Conservation (phyloP, 2,888 invertebrate species). For the Julus scandinavius region DNA sequence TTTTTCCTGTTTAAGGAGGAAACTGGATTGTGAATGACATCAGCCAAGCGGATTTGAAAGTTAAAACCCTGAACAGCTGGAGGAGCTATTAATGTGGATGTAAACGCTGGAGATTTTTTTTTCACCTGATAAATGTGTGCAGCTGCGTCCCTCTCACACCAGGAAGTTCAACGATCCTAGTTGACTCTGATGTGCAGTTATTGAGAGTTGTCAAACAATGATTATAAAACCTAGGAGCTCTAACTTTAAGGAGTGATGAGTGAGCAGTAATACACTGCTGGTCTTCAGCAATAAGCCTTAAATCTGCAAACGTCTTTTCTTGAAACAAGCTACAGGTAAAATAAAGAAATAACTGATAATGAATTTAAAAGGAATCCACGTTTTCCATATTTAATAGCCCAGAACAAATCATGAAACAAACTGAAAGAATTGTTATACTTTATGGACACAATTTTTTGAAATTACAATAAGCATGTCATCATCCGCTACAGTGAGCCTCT, state of each 20-base stretch:
- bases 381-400: no score
- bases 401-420: no score
- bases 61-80: not conserved
- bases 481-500: no score
- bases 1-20: no score
- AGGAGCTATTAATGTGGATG: not conserved
- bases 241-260: conserved; percentile 43
- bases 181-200: not conserved
- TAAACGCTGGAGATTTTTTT: not conserved
- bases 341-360: not conserved
- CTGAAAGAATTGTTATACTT: no score
- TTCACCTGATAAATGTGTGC: conserved; percentile 44
- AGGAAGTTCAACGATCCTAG: conserved; percentile 35
- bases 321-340: conserved; percentile 46
- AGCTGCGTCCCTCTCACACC: conserved; percentile 17
- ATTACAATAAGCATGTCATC: no score
- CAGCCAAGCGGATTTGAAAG: not conserved
- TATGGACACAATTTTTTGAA: no score
- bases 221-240: conserved; percentile 35
- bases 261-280: conserved; percentile 19
- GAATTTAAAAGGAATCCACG: no score
- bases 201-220: conserved; percentile 6
- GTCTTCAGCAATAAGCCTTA: not conserved
- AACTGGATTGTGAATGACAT: not conserved
- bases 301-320: conserved; percentile 40